Evolutionary conservation across 2,797 vertebrate species (phyloP).

Genomic region (Eptatretus atami): DNA sequence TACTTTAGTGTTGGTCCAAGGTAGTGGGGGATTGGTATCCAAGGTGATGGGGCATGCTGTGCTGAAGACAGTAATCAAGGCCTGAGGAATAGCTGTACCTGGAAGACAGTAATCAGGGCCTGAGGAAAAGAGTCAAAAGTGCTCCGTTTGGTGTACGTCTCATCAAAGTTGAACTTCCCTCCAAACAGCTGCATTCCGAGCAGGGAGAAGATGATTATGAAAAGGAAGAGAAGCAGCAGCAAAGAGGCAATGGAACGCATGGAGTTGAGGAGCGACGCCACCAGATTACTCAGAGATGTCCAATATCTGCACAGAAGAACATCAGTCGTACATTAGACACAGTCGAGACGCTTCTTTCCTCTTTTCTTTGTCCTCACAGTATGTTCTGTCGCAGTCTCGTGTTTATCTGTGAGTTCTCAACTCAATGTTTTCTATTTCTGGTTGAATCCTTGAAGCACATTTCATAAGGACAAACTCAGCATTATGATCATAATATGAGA

Average conservation of each 20-base stretch:
- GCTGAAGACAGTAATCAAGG: too few relatives aligned
- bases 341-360: too few relatives aligned
- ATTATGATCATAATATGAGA: too few relatives aligned
- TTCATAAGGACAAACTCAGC: too few relatives aligned
- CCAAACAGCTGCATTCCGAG: slow-evolving; percentile 98
- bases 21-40: too few relatives aligned
- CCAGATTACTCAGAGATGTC: slow-evolving; percentile 92
- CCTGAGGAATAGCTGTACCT: slow-evolving; percentile 21
- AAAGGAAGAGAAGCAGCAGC: slow-evolving; percentile 84
- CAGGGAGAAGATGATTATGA: slow-evolving; percentile 98
- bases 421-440: too few relatives aligned
- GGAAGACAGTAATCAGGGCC: slow-evolving; percentile 94
- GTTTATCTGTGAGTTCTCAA: too few relatives aligned
- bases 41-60: too few relatives aligned
- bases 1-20: too few relatives aligned
- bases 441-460: too few relatives aligned
- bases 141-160: slow-evolving; percentile 59
- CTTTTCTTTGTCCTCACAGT: not conserved
- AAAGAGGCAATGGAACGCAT: slow-evolving; percentile 92
- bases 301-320: slow-evolving; percentile 33
- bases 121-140: slow-evolving; percentile 97
- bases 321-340: not conserved
- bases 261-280: slow-evolving; percentile 79
- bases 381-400: too few relatives aligned
- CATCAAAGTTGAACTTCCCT: slow-evolving; percentile 93